Evolutionary conservation across 2,888 invertebrate genomes (phyloP).

Genomic region (Drosophila dives): DNA sequence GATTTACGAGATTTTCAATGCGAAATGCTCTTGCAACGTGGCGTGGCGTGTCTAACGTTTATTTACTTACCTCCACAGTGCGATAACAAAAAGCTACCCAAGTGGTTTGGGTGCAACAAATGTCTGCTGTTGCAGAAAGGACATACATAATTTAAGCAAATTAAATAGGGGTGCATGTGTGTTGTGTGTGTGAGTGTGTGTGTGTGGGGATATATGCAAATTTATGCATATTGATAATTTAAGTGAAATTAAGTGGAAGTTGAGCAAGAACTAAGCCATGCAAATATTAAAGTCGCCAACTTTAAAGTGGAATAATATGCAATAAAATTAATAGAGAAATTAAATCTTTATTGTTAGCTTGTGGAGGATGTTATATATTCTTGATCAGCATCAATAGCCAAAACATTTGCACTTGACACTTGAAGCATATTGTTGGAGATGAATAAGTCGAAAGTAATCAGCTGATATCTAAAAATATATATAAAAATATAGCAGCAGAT

Average conservation of each 20-base stretch:
- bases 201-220: slow-evolving; percentile 5
- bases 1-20: slow-evolving; percentile 79
- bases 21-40: slow-evolving; percentile 66
- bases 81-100: slow-evolving; percentile 3
- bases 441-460: too few species aligned
- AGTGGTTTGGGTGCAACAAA: slow-evolving; percentile 11
- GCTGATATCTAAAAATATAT: too few species aligned
- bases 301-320: background rate
- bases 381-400: background rate
- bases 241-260: slow-evolving; percentile 7
- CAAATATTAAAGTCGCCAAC: slow-evolving; percentile 17
- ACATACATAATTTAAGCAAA: slow-evolving; percentile 44
- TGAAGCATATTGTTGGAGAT: too few species aligned
- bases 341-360: background rate
- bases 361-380: background rate
- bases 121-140: slow-evolving; percentile 44
- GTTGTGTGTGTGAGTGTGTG: too few species aligned
- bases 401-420: too few species aligned
- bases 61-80: slow-evolving; percentile 59
- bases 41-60: slow-evolving; percentile 67
- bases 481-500: too few species aligned
- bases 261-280: slow-evolving; percentile 2
- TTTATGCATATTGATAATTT: slow-evolving; percentile 43
- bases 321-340: slow-evolving; percentile 1
- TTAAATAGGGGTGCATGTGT: slow-evolving; percentile 30